These are phyloP conservation scores for Solenodon paradoxus DNA, from an alignment of 2,113 vertebrate species.

Conservation along the genomic window DNA sequence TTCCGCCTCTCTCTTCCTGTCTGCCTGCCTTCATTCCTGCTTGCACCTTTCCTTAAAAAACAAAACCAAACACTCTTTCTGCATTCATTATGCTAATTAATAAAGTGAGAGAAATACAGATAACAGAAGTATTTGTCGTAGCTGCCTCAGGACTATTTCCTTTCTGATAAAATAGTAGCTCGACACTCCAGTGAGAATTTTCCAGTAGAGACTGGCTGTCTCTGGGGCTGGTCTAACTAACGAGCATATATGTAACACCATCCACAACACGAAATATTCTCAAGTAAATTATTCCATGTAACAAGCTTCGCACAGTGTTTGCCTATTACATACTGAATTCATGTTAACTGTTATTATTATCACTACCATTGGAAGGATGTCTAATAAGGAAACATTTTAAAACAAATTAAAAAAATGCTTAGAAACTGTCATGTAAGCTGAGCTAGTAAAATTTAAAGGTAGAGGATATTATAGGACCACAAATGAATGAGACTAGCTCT, in stretches of 20 bases:
- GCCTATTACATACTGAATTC: neutral
- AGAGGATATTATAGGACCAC: neutral
- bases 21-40: too few relatives aligned
- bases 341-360: neutral
- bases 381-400: neutral
- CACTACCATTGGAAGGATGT: neutral
- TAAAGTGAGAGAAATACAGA: neutral
- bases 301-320: neutral
- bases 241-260: neutral
- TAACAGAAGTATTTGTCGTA: neutral
- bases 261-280: neutral
- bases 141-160: neutral
- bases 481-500: too few relatives aligned
- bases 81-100: conserved; percentile 30
- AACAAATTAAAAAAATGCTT: neutral
- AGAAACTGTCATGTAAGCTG: neutral
- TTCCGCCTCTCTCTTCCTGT: too few relatives aligned
- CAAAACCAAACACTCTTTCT: too few relatives aligned
- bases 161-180: neutral
- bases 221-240: neutral
- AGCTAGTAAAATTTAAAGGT: neutral
- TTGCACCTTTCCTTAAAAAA: too few relatives aligned
- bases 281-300: neutral
- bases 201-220: neutral
- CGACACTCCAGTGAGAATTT: neutral